Evolutionary conservation across 2,113 vertebrate genomes (phyloP), one percentile per base, ranked within the genome.

Genomic region (Galeopterus variegatus): DNA sequence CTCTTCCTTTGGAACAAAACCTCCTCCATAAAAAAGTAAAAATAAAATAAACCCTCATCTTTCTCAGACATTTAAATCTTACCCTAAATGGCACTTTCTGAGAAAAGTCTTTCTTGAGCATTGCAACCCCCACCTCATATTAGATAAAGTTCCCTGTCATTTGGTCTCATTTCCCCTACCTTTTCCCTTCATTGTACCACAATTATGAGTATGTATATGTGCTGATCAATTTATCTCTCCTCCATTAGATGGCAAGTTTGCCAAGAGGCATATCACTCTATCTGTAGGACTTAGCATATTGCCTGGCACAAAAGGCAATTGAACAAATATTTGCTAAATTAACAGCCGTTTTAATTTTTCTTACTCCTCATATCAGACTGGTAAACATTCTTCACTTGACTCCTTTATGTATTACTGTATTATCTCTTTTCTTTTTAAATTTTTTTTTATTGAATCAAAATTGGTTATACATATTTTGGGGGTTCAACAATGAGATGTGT

Each of bases 11-110:
- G 41, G 67, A 84, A 93, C 41, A 89, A 45, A 77, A 15, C 64
- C 48, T 79, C 14, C 26, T 87, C n/a, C 72, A 54, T 86, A 83
- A 56, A 86, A 86, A 93, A 85, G 69, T 72, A 90, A 97, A 95
- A 93, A 88, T 84, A 81, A 95, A 93, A 82, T 70, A 69, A 90
- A 70, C 33, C 19, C 17, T 80, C 84, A 24, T 54, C 64, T 81
- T 60, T 88, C 41, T 83, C 19, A 94, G 90, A 52, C 17, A 79
- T 83, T 93, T 36, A 45, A 64, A 75, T 88, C n/a, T 84, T 75
- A 84, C 28, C 45, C 65, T 36, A 64, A 58, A 45, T 81, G 48
- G 64, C 48, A 41, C 45, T 93, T 94, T 79, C 67, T 45, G 21
- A 36, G 70, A 91, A 31, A 93, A 88, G 50, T 0, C 33, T 84